Evolutionary conservation across 2,888 invertebrate species (phyloP), one percentile per base, ranked within the genome.

Genomic region (Ellobium chinense): DNA sequence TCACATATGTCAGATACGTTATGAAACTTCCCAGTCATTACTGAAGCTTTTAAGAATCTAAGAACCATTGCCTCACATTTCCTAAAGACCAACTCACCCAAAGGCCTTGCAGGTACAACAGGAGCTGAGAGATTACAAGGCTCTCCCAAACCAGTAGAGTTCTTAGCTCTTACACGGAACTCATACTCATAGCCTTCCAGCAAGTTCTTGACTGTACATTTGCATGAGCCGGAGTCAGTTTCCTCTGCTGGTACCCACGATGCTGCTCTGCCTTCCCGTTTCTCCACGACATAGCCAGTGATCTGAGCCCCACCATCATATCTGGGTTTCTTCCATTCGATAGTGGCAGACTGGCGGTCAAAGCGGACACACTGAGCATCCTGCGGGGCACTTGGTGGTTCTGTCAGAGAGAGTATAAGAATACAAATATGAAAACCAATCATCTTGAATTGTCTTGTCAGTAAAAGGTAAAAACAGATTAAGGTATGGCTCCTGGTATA

Each of bases 131-230:
- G 82, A 78, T 89, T 87, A 60, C 83, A 85, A 69, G 90, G 88
- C 72, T 97, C 97, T 56, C 97, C 96, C 68, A 94, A 94, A 7
- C 98, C 98, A 78, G 97, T 95, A n/a, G 96, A 95, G 93, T 98
- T 98, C 86, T 95, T 95, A 1, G 97, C 97, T 89, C 96, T 95
- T 29, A 98, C 95, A 85, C 97, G 94, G 95, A 98, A 97, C 94
- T 96, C 95, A 91, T 97, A 97, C 89, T 97, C 96, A 58, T 95
- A 94, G 90, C 97, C 96, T 91, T 96, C 96, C 85, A 95, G 95
- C 81, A 98, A 94, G 91, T 95, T 95, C 46, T 87, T 85, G 9
- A 87, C 79, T 56, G 95, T 94, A 78, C 95, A 95, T 4, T 90
- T 89, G 12, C 97, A 89, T 29, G 85, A 88, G 58, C 87, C 85